Percentiles rank a stretch among this genome's conserved stretches.
Conservation (phyloP, 2,113 vertebrate genomes). For the Chionomys nivalis region DNA sequence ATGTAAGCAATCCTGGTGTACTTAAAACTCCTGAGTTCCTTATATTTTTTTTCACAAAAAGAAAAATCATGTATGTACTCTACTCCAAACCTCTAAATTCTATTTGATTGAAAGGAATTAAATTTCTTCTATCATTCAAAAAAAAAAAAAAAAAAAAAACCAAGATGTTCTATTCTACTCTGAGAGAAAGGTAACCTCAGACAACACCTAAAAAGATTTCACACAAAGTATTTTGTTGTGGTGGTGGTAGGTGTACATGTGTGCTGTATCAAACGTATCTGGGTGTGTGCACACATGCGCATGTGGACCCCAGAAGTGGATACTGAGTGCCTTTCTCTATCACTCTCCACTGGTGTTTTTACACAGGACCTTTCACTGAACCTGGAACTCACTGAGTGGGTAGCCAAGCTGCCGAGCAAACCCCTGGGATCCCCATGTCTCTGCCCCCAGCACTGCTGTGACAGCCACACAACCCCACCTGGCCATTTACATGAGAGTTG, state of each 20-base stretch:
- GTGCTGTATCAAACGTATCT: neutral
- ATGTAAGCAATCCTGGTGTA: neutral
- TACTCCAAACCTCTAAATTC: slow-evolving; percentile 3
- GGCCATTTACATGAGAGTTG: neutral
- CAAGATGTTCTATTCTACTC: neutral
- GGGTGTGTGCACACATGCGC: neutral
- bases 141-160: neutral
- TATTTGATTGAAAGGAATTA: slow-evolving; percentile 25
- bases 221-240: neutral
- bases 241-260: too few relatives aligned
- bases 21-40: slow-evolving; percentile 20
- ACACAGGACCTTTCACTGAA: neutral
- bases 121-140: neutral
- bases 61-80: neutral
- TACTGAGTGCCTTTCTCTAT: neutral
- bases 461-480: neutral
- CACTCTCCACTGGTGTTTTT: neutral
- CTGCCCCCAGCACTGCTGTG: neutral
- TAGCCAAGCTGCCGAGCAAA: neutral
- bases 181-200: neutral
- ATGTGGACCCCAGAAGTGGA: neutral
- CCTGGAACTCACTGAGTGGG: too few relatives aligned
- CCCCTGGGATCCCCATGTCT: neutral
- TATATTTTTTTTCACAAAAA: neutral
- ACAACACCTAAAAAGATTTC: slow-evolving; percentile 17